A percentile compares a stretch with the other conserved stretches of the same genome.
Conservation (phyloP, 1,140 invertebrate species). For the Macrostomum lignano region DNA sequence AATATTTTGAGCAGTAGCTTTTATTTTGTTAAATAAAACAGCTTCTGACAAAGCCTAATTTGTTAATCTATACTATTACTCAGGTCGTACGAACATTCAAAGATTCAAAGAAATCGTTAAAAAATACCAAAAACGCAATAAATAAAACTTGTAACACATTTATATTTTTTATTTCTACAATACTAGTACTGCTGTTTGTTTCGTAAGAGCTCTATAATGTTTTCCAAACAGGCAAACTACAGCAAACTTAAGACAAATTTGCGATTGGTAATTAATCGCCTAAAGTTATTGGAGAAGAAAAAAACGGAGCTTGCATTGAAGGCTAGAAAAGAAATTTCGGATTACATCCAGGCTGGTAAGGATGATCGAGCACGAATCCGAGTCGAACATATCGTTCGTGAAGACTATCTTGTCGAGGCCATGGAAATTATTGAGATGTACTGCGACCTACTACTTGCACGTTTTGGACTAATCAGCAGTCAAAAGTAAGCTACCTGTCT, state of each 20-base stretch:
- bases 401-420: slow-evolving; percentile 93
- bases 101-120: too few relatives aligned
- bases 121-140: too few relatives aligned
- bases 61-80: too few relatives aligned
- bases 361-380: slow-evolving; percentile 66
- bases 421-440: slow-evolving; percentile 98
- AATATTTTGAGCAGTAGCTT: too few relatives aligned
- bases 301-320: slow-evolving; percentile 84
- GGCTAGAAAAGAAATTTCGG: slow-evolving; percentile 79
- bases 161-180: too few relatives aligned
- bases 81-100: too few relatives aligned
- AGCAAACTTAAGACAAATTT: slow-evolving; percentile 93
- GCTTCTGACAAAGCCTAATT: too few relatives aligned
- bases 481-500: slow-evolving; percentile 82
- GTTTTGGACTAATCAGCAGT: slow-evolving; percentile 82
- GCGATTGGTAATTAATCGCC: slow-evolving; percentile 55
- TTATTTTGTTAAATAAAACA: too few relatives aligned
- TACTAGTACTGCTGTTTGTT: too few relatives aligned
- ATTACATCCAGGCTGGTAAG: slow-evolving; percentile 54
- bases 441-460: slow-evolving; percentile 76
- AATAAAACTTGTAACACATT: too few relatives aligned
- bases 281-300: slow-evolving; percentile 87
- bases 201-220: too few relatives aligned
- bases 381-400: slow-evolving; percentile 88
- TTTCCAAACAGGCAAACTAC: too few relatives aligned